Evolutionary conservation across 64 coral and sea anemone genomes (phyloP).

Genomic region (Montipora capricornis): DNA sequence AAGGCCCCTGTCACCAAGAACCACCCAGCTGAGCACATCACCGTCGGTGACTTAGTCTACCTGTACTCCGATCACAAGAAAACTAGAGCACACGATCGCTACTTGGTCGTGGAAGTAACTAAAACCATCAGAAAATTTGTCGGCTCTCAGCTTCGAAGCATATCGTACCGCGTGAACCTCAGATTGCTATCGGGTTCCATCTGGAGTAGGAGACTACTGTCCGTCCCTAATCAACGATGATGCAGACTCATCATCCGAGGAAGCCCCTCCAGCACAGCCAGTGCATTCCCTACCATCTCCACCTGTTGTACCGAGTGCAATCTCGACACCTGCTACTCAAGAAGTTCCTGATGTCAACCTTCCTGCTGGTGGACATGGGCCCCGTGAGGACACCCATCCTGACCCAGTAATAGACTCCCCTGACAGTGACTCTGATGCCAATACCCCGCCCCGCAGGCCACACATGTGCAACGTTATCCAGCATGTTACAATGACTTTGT

Average conservation of each 20-base stretch:
- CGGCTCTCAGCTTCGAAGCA: constrained; percentile 44
- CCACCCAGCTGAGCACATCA: not conserved
- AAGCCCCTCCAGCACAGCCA: not conserved
- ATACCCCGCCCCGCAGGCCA: no score
- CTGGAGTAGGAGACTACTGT: not conserved
- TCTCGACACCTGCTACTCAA: no score
- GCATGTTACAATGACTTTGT: no score
- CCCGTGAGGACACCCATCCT: no score
- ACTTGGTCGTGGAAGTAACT: constrained; percentile 27
- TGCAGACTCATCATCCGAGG: not conserved
- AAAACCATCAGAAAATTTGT: constrained; percentile 41
- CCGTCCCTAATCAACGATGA: not conserved
- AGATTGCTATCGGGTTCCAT: constrained; percentile 34
- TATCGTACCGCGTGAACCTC: constrained; percentile 50
- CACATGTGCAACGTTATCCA: no score
- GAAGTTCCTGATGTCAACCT: no score
- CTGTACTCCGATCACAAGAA: constrained; percentile 67
- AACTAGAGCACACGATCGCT: constrained; percentile 51
- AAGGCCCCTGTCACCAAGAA: constrained; percentile 30
- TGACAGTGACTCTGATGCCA: no score
- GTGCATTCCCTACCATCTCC: not conserved
- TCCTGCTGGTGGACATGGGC: no score
- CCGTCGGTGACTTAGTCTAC: constrained; percentile 62
- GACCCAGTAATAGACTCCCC: no score
- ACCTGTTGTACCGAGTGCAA: no score